A percentile compares a stretch with the other conserved stretches of the same genome.
These are phyloP conservation scores for Pempheris klunzingeri DNA, from an alignment of 2,797 vertebrate species.

Conservation along the genomic window DNA sequence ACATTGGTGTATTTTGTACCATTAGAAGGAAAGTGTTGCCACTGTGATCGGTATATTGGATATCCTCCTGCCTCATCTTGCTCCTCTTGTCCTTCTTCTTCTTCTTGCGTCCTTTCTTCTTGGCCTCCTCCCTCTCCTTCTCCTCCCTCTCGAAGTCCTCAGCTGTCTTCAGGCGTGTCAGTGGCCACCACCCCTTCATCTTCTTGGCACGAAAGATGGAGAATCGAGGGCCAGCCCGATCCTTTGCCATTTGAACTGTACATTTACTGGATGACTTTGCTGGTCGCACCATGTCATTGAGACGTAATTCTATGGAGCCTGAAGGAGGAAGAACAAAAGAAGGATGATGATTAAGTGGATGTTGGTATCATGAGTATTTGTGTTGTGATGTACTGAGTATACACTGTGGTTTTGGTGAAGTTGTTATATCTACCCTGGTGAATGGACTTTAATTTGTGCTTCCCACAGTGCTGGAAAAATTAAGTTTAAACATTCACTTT, in stretches of 20 bases:
- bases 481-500: background rate
- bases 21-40: constrained; percentile 90
- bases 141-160: constrained; percentile 89
- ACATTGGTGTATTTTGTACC: constrained; percentile 71
- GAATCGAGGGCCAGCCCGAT: constrained; percentile 88
- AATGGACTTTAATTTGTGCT: background rate
- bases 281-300: constrained; percentile 91
- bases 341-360: background rate
- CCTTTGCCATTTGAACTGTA: constrained; percentile 88
- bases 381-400: background rate
- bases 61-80: constrained; percentile 86
- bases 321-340: constrained; percentile 11
- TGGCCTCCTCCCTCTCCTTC: constrained; percentile 83
- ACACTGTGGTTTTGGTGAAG: background rate
- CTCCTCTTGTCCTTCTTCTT: constrained; percentile 81
- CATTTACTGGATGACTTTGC: constrained; percentile 88
- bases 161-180: constrained; percentile 88
- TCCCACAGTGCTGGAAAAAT: background rate
- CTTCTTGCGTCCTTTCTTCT: constrained; percentile 85
- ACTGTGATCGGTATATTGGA: constrained; percentile 87
- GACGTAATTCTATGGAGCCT: constrained; percentile 92
- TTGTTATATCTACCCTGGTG: background rate
- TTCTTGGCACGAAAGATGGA: constrained; percentile 92
- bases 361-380: background rate
- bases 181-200: constrained; percentile 94